Base-by-base conservation (phyloP, 2,113 vertebrate genomes). In the Gopherus flavomarginatus region DNA sequence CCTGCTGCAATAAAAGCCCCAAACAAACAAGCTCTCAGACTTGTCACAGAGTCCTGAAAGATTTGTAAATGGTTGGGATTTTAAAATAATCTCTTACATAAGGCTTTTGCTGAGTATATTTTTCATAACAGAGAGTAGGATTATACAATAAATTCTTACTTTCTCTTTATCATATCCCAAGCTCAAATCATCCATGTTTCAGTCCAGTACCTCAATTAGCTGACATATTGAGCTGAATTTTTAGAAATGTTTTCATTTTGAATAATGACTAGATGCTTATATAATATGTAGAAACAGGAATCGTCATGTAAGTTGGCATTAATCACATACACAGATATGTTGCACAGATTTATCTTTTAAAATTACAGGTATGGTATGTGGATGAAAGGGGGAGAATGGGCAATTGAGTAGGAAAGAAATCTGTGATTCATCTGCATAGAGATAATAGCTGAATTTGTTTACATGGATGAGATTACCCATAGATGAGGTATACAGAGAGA, bases 61-160 rank as follows among this genome's bases (percentile, higher is more conserved):
- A 29, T 27, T 29, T 90, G 90, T 38, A 6, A 47, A 52, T 10
- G 4, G 4, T 56, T 89, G 53, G 53, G 83, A 72, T 93, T 87
- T 89, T 90, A 11, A 93, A 53, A 72, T 83, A 92, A 86, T 93
- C 44, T 8, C 87, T 89, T 93, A 92, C 2, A 2, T 93, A 93
- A 96, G 3, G 79, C 6, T 53, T 82, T 81, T 80, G 29, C 2
- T 31, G 44, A 81, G 50, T 90, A 83, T 94, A 87, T 93, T 95
- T 95, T 94, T 89, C 47, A 42, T 91, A 84, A 53, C 22, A 50
- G 52, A 69, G 72, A 42, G 35, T 79, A 42, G 42, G 93, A 81
- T 82, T 91, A 93, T 77, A 59, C 57, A 94, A 80, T 69, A 44
- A 69, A 92, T 56, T 65, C 21, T 90, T 54, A 31, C 11, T 62